Percentiles rank a stretch among this genome's conserved stretches.
phyloP scores from a whole-genome alignment of 1,140 invertebrate species.

The Drosophila pseudoobscura region DNA sequence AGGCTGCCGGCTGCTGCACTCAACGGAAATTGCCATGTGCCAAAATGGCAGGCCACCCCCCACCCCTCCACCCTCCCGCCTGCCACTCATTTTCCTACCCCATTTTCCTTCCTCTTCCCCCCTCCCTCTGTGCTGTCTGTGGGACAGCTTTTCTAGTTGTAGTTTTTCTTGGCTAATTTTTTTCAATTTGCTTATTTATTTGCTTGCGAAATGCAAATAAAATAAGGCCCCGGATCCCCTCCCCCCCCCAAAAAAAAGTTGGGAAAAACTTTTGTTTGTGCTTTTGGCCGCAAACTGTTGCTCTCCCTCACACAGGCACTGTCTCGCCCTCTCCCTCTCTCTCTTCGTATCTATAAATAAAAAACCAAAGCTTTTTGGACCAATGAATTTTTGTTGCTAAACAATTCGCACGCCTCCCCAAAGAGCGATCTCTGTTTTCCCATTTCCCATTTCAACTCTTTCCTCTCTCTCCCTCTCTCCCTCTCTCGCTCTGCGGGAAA shows the following conservation, averaged over 20 bases:
- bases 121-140: background rate
- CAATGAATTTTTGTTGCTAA: constrained; percentile 36
- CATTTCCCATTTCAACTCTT: background rate
- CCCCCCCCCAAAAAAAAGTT: constrained; percentile 51
- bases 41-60: constrained; percentile 48
- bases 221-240: constrained; percentile 21
- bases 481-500: background rate
- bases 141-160: constrained; percentile 36
- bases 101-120: background rate
- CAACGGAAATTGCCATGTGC: constrained; percentile 75
- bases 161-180: constrained; percentile 26
- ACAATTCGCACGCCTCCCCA: constrained; percentile 43
- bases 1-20: constrained; percentile 36
- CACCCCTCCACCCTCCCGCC: background rate
- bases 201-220: constrained; percentile 53
- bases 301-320: background rate
- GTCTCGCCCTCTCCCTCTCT: too few species aligned
- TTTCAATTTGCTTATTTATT: constrained; percentile 57
- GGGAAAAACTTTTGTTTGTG: constrained; percentile 23
- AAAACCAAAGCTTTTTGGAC: constrained; percentile 25
- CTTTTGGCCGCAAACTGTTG: constrained; percentile 30
- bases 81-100: background rate
- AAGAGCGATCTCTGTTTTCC: background rate
- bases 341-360: too few species aligned
- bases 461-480: background rate